These are phyloP conservation scores for Phortica magna DNA, from an alignment of 2,888 invertebrate genomes.

Conservation along the genomic window DNA sequence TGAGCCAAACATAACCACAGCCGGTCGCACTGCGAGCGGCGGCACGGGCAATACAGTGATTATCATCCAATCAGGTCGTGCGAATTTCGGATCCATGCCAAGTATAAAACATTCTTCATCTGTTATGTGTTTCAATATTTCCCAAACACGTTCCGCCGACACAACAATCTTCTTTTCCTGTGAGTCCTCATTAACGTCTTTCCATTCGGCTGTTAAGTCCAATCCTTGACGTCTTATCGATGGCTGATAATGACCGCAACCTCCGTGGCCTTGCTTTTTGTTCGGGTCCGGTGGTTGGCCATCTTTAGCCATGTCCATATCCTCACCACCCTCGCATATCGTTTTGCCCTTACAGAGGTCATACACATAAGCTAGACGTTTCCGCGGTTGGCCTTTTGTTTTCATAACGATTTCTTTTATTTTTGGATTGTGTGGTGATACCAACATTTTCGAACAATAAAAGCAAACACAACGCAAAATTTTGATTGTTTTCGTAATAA, in stretches of 20 bases:
- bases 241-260: constrained; percentile 99
- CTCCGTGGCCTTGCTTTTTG: constrained; percentile 88
- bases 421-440: constrained; percentile 90
- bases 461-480: constrained; percentile 99
- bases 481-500: constrained; percentile 97
- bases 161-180: constrained; percentile 97
- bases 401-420: constrained; percentile 87
- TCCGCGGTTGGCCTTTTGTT: constrained; percentile 97
- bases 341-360: constrained; percentile 99
- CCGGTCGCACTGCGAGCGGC: constrained; percentile 96
- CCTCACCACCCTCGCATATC: constrained; percentile 99
- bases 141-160: constrained; percentile 97
- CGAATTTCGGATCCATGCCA: constrained; percentile 97
- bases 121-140: constrained; percentile 96
- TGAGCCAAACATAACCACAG: constrained; percentile 98
- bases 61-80: constrained; percentile 99
- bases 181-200: constrained; percentile 98
- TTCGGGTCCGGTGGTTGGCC: constrained; percentile 80
- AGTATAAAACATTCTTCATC: constrained; percentile 98
- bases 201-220: constrained; percentile 98
- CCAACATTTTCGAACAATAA: constrained; percentile 97
- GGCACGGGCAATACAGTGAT: constrained; percentile 98
- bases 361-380: constrained; percentile 96
- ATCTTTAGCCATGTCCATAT: constrained; percentile 94
- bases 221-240: constrained; percentile 92